phyloP scores from a whole-genome alignment of 2,888 invertebrate genomes.

The Chrysolina oricalcia region DNA sequence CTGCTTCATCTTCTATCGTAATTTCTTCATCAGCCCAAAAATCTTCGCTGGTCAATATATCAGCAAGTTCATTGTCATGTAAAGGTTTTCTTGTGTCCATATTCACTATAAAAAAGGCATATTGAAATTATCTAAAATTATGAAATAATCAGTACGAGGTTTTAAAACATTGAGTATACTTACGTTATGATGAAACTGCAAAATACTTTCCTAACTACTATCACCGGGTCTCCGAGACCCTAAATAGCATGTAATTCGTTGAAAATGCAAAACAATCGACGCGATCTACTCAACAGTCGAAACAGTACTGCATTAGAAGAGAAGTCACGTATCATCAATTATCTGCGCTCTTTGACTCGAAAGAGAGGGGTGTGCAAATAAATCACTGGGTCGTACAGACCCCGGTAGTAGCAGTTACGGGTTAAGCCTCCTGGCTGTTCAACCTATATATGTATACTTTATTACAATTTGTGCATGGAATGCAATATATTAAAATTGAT shows the following conservation, averaged over 20 bases:
- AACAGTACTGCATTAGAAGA: too few relatives aligned
- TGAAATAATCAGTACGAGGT: background rate
- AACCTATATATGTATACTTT: too few relatives aligned
- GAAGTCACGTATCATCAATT: too few relatives aligned
- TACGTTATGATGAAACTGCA: background rate
- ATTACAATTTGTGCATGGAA: too few relatives aligned
- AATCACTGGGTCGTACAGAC: too few relatives aligned
- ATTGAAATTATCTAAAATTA: slow-evolving; percentile 1
- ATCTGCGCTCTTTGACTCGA: too few relatives aligned
- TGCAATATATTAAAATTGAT: too few relatives aligned
- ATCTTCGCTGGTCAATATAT: background rate
- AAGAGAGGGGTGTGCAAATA: too few relatives aligned
- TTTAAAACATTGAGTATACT: background rate
- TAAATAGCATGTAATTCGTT: slow-evolving; percentile 7
- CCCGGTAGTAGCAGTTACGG: too few relatives aligned
- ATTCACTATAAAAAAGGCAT: background rate
- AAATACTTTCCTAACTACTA: slow-evolving; percentile 1
- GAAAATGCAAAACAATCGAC: slow-evolving; percentile 1
- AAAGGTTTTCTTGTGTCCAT: slow-evolving; percentile 2
- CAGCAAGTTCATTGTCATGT: slow-evolving; percentile 1
- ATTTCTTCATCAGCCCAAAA: slow-evolving; percentile 13
- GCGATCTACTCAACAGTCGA: background rate
- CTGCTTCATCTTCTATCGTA: background rate
- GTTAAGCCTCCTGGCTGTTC: too few relatives aligned
- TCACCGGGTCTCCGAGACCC: slow-evolving; percentile 2